Evolutionary conservation across 2,113 vertebrate genomes (phyloP).

Genomic region (Petrocephalus zakoni): DNA sequence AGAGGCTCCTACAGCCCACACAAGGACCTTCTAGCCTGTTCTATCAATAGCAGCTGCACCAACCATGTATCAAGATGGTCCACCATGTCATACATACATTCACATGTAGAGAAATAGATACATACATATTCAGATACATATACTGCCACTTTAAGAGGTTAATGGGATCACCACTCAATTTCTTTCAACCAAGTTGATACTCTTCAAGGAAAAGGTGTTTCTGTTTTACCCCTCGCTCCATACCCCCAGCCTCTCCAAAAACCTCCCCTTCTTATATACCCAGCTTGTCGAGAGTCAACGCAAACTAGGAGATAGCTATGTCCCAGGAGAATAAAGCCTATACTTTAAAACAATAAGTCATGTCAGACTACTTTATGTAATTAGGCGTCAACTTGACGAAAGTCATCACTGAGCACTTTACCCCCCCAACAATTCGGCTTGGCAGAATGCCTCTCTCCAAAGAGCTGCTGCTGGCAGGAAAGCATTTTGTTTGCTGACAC

Average conservation of each 20-base stretch:
- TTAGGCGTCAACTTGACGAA: background rate
- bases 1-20: too few relatives aligned
- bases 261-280: background rate
- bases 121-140: background rate
- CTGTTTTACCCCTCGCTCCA: constrained; percentile 40
- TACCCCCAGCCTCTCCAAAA: background rate
- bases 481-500: constrained; percentile 47
- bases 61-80: background rate
- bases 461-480: constrained; percentile 27
- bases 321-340: background rate
- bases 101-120: background rate
- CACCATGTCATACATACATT: background rate
- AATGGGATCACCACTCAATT: background rate
- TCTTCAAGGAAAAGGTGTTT: background rate
- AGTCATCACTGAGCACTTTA: too few relatives aligned
- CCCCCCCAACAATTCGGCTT: background rate
- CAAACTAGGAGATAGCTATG: background rate
- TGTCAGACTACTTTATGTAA: background rate
- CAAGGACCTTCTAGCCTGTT: background rate
- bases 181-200: background rate
- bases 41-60: background rate
- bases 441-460: constrained; percentile 24
- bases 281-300: background rate
- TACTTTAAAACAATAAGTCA: background rate
- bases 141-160: background rate